Base-by-base conservation (phyloP, 2,888 invertebrate genomes). In the Stegana nigrithorax region DNA sequence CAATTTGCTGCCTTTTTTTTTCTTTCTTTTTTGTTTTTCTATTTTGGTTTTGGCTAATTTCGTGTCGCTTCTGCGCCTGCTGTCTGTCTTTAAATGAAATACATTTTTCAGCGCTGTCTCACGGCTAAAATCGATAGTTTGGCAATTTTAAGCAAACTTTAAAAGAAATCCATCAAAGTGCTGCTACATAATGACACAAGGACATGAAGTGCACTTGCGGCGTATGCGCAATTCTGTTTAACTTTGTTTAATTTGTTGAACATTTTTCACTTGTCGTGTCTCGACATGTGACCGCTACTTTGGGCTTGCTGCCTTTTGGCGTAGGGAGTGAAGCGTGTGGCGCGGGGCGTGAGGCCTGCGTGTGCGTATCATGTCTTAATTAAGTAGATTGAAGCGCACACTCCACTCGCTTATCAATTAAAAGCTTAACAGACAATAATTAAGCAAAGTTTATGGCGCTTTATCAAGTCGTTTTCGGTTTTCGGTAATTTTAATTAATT, bases 391-490 rank as follows among this genome's bases (percentile, higher is more conserved):
- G 50, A 62, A 17, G 56, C 57, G 39, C 23, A 29, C 47, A 32
- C 47, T 25, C 23, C 47, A 50, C 50, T 25, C 17, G 21, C 36
- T 68, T 66, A 68, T 68, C 69, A 68, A 68, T 68, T 68, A 68
- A 68, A 68, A 68, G 68, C 68, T 69, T 64, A 63, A 53, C 51
- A 50, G 58, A 42, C 58, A 60, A 60, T 63, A 63, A 59, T 63
- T 53, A 39, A 65, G 67, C 61, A 53, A 25, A 64, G 66, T 69
- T 69, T 63, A 69, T 69, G 64, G 68, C 62, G 21, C 69, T 66
- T 69, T 69, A 69, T 69, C 69, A 69, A 69, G 68, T 69, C 60
- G 59, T 69, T 69, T 69, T 69, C 69, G 68, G 66, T 61, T 68
- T 55, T 42, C 44, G 44, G 44, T 36, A 44, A 27, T 58, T 58